Evolutionary conservation across 2,113 vertebrate genomes (phyloP).

Genomic region (Propithecus coquereli): DNA sequence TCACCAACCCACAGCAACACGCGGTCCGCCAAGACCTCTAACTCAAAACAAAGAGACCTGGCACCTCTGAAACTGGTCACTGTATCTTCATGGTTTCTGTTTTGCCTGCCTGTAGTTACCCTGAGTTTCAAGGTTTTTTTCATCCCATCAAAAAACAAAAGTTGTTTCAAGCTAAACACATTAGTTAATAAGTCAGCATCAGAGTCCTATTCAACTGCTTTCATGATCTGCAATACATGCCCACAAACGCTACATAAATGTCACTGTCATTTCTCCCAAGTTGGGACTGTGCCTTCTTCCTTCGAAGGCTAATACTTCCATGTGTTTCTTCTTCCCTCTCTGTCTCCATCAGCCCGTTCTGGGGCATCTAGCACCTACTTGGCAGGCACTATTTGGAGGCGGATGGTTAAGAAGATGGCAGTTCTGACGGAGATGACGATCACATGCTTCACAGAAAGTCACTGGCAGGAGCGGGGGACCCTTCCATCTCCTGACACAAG

Average conservation of each 20-base stretch:
- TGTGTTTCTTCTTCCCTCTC: not conserved
- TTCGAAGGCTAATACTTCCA: not conserved
- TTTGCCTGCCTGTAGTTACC: not conserved
- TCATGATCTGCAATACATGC: not conserved
- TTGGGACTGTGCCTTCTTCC: not conserved
- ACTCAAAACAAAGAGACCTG: not conserved
- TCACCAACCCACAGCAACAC: not conserved
- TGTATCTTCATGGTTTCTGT: not conserved
- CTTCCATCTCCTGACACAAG: not conserved
- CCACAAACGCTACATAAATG: not conserved
- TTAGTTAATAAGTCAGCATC: not conserved
- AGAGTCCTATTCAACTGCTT: not conserved
- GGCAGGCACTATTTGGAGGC: not conserved
- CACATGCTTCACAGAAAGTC: not conserved
- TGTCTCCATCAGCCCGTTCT: not conserved
- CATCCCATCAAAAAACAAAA: not conserved
- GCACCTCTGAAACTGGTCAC: not conserved
- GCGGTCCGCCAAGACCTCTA: not conserved
- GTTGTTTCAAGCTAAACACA: not conserved
- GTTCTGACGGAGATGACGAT: no score
- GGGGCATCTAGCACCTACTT: not conserved
- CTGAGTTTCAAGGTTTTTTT: not conserved
- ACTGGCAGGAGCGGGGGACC: not conserved
- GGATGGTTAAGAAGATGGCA: not conserved
- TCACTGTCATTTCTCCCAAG: not conserved